Evolutionary conservation across 2,113 vertebrate genomes (phyloP).

Genomic region (Anolis carolinensis): DNA sequence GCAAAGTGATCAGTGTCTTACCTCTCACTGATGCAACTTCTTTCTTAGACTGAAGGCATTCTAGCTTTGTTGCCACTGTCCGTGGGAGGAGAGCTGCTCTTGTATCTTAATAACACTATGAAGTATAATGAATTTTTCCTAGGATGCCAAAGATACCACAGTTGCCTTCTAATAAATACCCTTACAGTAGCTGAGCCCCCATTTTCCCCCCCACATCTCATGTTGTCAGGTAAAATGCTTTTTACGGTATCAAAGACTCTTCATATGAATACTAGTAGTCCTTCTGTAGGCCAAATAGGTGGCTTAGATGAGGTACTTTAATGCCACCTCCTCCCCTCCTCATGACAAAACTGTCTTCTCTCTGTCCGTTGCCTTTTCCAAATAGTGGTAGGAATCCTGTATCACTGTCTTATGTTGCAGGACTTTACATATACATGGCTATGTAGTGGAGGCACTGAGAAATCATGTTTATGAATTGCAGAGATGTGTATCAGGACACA

Average conservation of each 20-base stretch:
- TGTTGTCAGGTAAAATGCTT: background rate
- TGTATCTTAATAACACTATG: background rate
- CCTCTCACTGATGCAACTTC: background rate
- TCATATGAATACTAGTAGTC: background rate
- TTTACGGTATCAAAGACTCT: background rate
- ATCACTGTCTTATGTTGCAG: too few relatives aligned
- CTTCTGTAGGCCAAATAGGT: background rate
- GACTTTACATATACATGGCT: too few relatives aligned
- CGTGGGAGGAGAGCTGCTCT: too few relatives aligned
- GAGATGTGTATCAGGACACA: too few relatives aligned
- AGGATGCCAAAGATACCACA: background rate
- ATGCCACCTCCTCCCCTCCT: background rate
- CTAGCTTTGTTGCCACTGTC: background rate
- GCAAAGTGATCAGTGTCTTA: background rate
- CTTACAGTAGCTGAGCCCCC: background rate
- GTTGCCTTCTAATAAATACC: background rate
- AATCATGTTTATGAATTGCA: too few relatives aligned
- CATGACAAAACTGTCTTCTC: background rate
- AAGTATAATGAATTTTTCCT: too few relatives aligned
- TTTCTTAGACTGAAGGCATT: too few relatives aligned
- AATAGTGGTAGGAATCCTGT: too few relatives aligned
- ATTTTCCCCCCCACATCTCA: background rate
- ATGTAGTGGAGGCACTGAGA: too few relatives aligned
- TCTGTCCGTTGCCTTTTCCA: too few relatives aligned
- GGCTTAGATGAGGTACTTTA: background rate